Evolutionary conservation across 2,888 invertebrate species (phyloP).

Genomic region (Diloba caeruleocephala): DNA sequence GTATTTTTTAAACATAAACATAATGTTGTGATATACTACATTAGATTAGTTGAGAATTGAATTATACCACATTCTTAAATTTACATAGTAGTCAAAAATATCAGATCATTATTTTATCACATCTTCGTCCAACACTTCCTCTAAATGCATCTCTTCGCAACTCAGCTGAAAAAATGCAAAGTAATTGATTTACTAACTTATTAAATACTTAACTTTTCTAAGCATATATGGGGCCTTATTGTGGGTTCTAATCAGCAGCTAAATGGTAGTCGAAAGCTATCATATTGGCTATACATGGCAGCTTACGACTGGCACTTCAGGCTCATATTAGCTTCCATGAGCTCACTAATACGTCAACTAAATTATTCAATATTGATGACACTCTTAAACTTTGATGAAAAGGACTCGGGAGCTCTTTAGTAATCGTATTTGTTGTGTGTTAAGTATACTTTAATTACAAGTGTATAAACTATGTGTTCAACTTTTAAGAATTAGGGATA

Average conservation of each 20-base stretch:
- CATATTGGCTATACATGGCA: no score
- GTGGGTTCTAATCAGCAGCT: background rate
- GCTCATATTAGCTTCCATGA: no score
- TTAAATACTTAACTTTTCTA: background rate
- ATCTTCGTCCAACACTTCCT: slow-evolving; percentile 70
- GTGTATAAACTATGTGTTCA: no score
- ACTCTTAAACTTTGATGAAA: slow-evolving; percentile 3
- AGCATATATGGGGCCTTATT: background rate
- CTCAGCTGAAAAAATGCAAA: slow-evolving; percentile 68
- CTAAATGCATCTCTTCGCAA: slow-evolving; percentile 71
- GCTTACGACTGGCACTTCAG: no score
- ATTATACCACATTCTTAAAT: background rate
- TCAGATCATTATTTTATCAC: slow-evolving; percentile 61
- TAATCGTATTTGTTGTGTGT: no score
- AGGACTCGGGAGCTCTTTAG: no score
- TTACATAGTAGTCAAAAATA: slow-evolving; percentile 5
- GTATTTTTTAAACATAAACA: no score
- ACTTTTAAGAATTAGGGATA: no score
- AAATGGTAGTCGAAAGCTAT: no score
- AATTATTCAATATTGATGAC: slow-evolving; percentile 4
- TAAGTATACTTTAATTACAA: no score
- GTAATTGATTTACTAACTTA: slow-evolving; percentile 13
- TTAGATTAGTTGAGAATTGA: no score
- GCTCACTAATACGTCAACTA: slow-evolving; percentile 4
- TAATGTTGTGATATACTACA: no score